Evolutionary conservation across 2,797 vertebrate species (phyloP).

Genomic region (Epinephelus malabaricus): DNA sequence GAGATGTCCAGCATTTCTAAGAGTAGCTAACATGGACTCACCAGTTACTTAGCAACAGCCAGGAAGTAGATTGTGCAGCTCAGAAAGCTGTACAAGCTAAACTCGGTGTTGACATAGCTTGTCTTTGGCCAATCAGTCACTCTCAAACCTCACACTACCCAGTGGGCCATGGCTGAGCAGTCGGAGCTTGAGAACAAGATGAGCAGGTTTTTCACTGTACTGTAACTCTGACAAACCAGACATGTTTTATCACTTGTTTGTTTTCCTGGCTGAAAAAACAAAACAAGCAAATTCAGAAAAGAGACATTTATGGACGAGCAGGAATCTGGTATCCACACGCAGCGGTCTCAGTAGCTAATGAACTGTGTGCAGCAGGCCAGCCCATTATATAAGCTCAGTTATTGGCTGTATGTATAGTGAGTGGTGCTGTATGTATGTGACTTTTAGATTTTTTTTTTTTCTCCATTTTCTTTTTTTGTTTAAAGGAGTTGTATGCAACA

Average conservation of each 20-base stretch:
- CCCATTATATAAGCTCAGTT: not conserved
- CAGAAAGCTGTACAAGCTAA: slow-evolving; percentile 28
- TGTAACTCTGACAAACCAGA: not conserved
- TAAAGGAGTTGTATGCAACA: too few relatives aligned
- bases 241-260: slow-evolving; percentile 1
- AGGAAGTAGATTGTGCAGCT: slow-evolving; percentile 38
- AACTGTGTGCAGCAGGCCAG: not conserved
- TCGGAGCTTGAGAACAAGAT: slow-evolving; percentile 48
- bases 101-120: slow-evolving; percentile 32
- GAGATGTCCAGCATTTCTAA: slow-evolving; percentile 36
- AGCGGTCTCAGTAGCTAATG: not conserved
- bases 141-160: slow-evolving; percentile 34
- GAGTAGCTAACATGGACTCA: slow-evolving; percentile 24
- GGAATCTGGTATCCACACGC: not conserved
- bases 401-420: not conserved
- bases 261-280: slow-evolving; percentile 18
- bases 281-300: not conserved
- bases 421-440: not conserved
- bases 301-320: not conserved
- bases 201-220: slow-evolving; percentile 52
- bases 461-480: too few relatives aligned
- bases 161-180: slow-evolving; percentile 20
- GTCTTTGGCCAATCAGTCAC: slow-evolving; percentile 30
- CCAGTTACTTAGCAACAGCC: slow-evolving; percentile 73
- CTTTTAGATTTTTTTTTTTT: not conserved